phyloP scores from a whole-genome alignment of 1,140 invertebrate species.

The Zaprionus vittiger region DNA sequence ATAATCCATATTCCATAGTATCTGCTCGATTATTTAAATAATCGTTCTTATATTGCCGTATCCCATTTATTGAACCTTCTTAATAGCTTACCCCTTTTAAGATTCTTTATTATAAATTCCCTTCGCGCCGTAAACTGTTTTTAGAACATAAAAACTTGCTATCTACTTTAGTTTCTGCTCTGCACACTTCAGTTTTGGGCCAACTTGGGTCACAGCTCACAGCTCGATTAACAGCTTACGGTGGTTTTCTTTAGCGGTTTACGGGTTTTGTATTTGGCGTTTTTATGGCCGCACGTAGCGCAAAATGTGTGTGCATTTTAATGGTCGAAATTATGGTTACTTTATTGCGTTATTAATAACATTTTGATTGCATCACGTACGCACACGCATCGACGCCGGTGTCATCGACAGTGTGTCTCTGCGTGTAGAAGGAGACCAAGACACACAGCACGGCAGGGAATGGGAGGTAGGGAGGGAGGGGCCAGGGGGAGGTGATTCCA shows the following conservation, averaged over 20 bases:
- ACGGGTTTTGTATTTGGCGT: constrained; percentile 20
- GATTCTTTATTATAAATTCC: neutral
- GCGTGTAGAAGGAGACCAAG: neutral
- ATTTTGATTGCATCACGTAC: constrained; percentile 83
- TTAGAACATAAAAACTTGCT: constrained; percentile 17
- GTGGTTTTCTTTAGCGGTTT: neutral
- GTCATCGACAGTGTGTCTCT: constrained; percentile 26
- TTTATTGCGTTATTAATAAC: constrained; percentile 83
- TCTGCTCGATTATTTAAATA: neutral
- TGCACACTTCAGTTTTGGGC: neutral
- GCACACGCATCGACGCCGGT: constrained; percentile 56
- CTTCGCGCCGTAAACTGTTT: neutral
- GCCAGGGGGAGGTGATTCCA: constrained; percentile 2
- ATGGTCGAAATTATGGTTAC: constrained; percentile 80
- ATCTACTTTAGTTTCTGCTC: neutral
- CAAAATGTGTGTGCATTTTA: constrained; percentile 79
- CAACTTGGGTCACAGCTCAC: constrained; percentile 12
- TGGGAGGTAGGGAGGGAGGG: neutral
- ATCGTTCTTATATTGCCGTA: neutral
- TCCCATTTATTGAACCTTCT: neutral
- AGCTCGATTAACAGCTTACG: constrained; percentile 15
- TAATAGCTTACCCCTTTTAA: neutral
- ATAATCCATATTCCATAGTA: neutral
- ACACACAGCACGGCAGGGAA: constrained; percentile 18
- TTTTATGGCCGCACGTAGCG: constrained; percentile 59